These are phyloP conservation scores for Pluvianellus socialis DNA, from an alignment of 2,113 vertebrate genomes.

Conservation along the genomic window DNA sequence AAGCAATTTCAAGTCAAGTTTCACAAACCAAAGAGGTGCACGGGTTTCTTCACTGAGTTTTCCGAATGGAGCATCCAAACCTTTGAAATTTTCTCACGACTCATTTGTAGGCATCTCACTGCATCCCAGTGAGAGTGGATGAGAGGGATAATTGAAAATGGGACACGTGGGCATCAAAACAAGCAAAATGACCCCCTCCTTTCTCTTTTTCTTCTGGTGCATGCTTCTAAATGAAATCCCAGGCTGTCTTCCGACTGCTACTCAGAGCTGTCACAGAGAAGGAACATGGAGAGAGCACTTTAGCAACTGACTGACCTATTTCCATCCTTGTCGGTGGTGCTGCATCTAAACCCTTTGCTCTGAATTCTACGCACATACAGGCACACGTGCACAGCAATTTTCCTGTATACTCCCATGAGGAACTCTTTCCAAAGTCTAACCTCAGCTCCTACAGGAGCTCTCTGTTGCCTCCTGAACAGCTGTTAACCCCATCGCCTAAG, in stretches of 20 bases:
- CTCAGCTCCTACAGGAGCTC: not conserved
- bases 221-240: slow-evolving; percentile 36
- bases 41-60: not conserved
- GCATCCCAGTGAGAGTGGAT: slow-evolving; percentile 29
- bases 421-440: not conserved
- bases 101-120: slow-evolving; percentile 61
- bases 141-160: slow-evolving; percentile 54
- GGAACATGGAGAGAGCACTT: slow-evolving; percentile 28
- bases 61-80: not conserved
- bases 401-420: not conserved
- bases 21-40: not conserved
- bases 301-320: slow-evolving; percentile 55
- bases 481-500: slow-evolving; percentile 10
- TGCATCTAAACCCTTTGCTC: not conserved
- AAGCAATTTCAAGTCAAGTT: slow-evolving; percentile 14
- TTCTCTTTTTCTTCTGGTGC: slow-evolving; percentile 11
- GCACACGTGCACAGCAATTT: not conserved
- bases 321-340: slow-evolving; percentile 26
- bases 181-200: slow-evolving; percentile 44
- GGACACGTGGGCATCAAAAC: slow-evolving; percentile 49
- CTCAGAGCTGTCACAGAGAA: slow-evolving; percentile 44
- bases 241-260: slow-evolving; percentile 42
- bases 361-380: slow-evolving; percentile 14
- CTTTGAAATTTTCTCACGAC: slow-evolving; percentile 46
- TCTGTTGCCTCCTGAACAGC: slow-evolving; percentile 11